Conservation (phyloP, 1,140 invertebrate species). For the Polypedilum pembai region DNA sequence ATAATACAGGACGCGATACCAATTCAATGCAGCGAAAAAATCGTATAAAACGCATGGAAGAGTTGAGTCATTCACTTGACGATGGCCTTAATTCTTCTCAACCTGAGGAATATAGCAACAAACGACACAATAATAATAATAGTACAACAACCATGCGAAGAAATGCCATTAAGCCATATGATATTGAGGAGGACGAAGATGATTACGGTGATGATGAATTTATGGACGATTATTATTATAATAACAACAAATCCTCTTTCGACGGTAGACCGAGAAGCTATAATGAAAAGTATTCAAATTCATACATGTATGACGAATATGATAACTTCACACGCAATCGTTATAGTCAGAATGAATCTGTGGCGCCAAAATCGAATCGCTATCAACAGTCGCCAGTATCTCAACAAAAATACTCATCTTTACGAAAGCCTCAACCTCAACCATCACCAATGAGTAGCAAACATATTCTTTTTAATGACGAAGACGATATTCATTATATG, state of each 20-base stretch:
- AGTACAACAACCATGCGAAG: neutral
- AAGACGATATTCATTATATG: neutral
- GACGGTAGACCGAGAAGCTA: neutral
- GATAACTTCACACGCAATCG: neutral
- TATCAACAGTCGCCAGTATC: neutral
- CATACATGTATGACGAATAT: neutral
- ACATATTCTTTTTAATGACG: constrained; percentile 21
- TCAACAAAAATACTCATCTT: neutral
- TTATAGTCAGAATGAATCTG: neutral
- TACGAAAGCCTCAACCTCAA: neutral
- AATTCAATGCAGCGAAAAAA: constrained; percentile 12
- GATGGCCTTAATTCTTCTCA: constrained; percentile 5
- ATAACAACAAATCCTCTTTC: neutral
- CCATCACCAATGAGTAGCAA: neutral
- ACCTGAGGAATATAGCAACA: constrained; percentile 2
- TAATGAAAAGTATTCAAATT: constrained; percentile 14
- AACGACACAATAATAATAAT: neutral
- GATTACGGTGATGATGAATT: neutral
- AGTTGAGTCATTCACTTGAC: neutral
- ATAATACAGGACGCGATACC: neutral
- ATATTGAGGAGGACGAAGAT: neutral
- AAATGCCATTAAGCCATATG: neutral
- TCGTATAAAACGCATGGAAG: neutral
- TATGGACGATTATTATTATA: constrained; percentile 14
- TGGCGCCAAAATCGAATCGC: neutral